Evolutionary conservation across 2,888 invertebrate genomes (phyloP).

Genomic region (Apeira syringaria): DNA sequence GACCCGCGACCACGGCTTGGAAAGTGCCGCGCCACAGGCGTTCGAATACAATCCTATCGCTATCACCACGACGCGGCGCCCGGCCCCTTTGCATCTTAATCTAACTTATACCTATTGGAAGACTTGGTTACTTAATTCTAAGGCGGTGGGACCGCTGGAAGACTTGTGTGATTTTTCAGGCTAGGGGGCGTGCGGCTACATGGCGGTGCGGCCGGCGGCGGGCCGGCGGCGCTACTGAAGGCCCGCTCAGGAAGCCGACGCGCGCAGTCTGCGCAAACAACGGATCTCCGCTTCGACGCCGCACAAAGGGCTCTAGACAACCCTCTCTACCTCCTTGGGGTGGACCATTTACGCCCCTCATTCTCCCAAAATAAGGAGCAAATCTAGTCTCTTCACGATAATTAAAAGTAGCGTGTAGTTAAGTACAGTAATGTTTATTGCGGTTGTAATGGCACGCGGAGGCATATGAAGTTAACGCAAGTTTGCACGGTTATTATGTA

Average conservation of each 20-base stretch:
- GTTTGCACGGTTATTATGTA: neutral
- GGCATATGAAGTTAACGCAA: slow-evolving; percentile 1
- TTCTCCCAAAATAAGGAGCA: slow-evolving; percentile 3
- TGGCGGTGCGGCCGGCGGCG: slow-evolving; percentile 72
- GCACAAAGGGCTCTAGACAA: slow-evolving; percentile 48
- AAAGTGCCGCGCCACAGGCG: slow-evolving; percentile 88
- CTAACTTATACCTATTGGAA: slow-evolving; percentile 76
- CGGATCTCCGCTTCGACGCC: slow-evolving; percentile 53
- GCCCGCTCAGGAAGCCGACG: slow-evolving; percentile 43
- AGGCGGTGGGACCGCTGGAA: slow-evolving; percentile 67
- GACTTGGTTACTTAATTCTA: slow-evolving; percentile 78
- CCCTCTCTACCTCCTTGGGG: slow-evolving; percentile 30
- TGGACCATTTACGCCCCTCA: slow-evolving; percentile 9
- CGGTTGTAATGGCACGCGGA: slow-evolving; percentile 1
- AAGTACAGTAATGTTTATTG: slow-evolving; percentile 13
- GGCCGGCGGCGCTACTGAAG: slow-evolving; percentile 76
- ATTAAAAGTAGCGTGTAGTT: slow-evolving; percentile 19
- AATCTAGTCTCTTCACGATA: slow-evolving; percentile 14
- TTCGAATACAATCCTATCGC: slow-evolving; percentile 87
- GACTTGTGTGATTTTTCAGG: slow-evolving; percentile 53
- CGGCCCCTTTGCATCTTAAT: slow-evolving; percentile 76
- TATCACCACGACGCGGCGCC: slow-evolving; percentile 73
- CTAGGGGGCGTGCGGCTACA: slow-evolving; percentile 58
- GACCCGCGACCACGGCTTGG: slow-evolving; percentile 71
- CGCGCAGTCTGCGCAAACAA: slow-evolving; percentile 77